Evolutionary conservation across 2,113 vertebrate genomes (phyloP).

Genomic region (Talpa occidentalis): DNA sequence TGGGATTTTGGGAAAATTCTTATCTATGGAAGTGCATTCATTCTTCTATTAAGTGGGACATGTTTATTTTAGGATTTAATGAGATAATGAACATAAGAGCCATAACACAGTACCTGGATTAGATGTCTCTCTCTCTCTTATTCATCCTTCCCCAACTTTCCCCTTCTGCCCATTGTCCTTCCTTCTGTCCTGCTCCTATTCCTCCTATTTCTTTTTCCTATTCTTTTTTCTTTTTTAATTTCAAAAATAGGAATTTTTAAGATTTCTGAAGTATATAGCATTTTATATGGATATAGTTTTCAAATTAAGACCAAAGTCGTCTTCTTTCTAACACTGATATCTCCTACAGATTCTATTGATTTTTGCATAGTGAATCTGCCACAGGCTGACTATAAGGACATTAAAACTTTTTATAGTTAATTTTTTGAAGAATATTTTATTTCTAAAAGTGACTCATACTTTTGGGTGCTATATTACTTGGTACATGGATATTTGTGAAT

Average conservation of each 20-base stretch:
- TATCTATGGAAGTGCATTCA: neutral
- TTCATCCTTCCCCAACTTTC: neutral
- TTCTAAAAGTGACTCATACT: neutral
- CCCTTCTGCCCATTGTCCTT: neutral
- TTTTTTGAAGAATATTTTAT: neutral
- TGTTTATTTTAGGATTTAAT: neutral
- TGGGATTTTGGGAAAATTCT: neutral
- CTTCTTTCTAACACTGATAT: neutral
- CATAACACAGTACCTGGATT: neutral
- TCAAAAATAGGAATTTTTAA: neutral
- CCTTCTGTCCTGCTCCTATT: neutral
- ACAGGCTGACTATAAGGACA: neutral
- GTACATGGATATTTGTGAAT: neutral
- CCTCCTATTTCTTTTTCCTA: neutral
- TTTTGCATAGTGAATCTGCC: neutral
- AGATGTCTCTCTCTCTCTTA: neutral
- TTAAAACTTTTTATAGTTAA: neutral
- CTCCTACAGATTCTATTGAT: neutral
- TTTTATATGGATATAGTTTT: neutral
- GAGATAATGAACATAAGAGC: neutral
- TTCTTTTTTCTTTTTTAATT: neutral
- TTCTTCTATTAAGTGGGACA: neutral
- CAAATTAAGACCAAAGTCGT: neutral
- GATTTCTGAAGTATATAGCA: neutral
- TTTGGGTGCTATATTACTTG: conserved; percentile 11